These are phyloP conservation scores for Dryococelus australis DNA, from an alignment of 2,888 invertebrate species.

Conservation along the genomic window DNA sequence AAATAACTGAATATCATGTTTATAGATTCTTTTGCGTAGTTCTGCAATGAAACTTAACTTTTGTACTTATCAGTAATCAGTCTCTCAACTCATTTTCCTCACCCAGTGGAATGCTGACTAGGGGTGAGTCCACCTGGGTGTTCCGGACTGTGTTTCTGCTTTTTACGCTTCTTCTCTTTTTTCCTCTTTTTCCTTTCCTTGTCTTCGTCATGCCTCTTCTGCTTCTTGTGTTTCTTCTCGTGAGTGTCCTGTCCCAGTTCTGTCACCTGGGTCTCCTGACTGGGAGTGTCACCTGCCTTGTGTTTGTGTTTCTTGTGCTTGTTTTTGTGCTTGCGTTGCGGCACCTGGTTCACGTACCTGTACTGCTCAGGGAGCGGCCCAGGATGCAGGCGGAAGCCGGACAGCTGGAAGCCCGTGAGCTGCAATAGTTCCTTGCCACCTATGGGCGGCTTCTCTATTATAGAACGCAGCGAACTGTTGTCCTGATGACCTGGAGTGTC, in stretches of 20 bases:
- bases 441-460: constrained; percentile 95
- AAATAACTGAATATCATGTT: neutral
- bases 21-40: neutral
- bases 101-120: constrained; percentile 64
- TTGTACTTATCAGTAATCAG: constrained; percentile 6
- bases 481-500: constrained; percentile 83
- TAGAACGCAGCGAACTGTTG: constrained; percentile 88
- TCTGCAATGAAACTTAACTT: neutral
- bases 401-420: constrained; percentile 84
- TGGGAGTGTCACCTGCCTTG: constrained; percentile 82
- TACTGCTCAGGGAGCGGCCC: constrained; percentile 97
- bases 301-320: constrained; percentile 96
- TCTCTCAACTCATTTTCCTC: constrained; percentile 12
- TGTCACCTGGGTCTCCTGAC: constrained; percentile 73
- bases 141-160: constrained; percentile 92
- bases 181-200: constrained; percentile 92
- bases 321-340: constrained; percentile 92
- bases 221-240: constrained; percentile 95
- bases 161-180: constrained; percentile 95
- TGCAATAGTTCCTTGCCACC: constrained; percentile 90
- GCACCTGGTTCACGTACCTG: constrained; percentile 88
- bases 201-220: constrained; percentile 91
- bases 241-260: constrained; percentile 75
- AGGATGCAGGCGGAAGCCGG: constrained; percentile 94
- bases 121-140: constrained; percentile 74